Evolutionary conservation across 1,140 invertebrate genomes (phyloP), one percentile per base, ranked within the genome.

Genomic region (Brachionus rubens): DNA sequence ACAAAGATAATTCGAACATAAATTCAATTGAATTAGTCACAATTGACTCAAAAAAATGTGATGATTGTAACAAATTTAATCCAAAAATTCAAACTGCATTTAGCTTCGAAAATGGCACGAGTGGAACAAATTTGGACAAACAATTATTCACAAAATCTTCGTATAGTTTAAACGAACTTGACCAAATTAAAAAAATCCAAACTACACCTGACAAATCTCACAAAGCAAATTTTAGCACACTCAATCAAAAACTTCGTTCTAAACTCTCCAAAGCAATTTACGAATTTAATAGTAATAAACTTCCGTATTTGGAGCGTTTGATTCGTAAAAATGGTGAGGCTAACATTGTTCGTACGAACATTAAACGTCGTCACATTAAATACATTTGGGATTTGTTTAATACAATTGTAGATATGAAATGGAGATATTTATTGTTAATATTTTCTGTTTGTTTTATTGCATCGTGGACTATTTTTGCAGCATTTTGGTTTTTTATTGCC

Each of bases 351-450:
- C 24, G 62, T 46, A 46, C 21, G 26, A 67, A 67, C 16, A 67
- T 67, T 16, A 21, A 94, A 86, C 86, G 92, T 80, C 87, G 91
- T 80, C 87, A 91, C 80, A 12, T 59, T 0, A 59, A 59, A 16
- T 59, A 59, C n/a, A 59, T 59, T n/a, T 59, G 28, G 12, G 54
- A 92, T 50, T 91, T 93, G 82, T 92, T 92, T 80, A 91, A 92
- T 50, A 90, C 86, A 59, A 86, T 91, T 86, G 91, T 92, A 75
- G 83, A 85, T 56, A 82, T 84, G 59, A 83, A 83, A 77, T 87
- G 86, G 86, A 79, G 86, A 50, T 83, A 82, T 75, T 85, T 86
- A 76, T 78, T 86, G 52, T 78, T 83, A 67, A 70, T 87, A 5
- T 87, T 87, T 80, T 80, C 26, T 83, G 4, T 68, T 82, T 59